Conservation (phyloP, 2,888 invertebrate species). For the Epicampocera succincta region DNA sequence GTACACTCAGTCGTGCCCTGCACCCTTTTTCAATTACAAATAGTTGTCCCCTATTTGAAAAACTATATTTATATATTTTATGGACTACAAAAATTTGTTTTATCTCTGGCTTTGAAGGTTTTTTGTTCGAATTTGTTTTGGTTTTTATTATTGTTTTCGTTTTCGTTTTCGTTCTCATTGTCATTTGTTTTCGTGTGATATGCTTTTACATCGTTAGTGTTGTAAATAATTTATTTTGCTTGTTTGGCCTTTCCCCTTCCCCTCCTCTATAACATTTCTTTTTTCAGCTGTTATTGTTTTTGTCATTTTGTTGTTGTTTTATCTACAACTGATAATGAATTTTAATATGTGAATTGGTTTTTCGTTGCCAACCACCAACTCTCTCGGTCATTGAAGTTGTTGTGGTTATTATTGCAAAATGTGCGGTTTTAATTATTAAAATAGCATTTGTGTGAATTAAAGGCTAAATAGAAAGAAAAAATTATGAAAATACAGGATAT, state of each 20-base stretch:
- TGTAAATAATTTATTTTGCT: neutral
- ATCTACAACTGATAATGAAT: conserved; percentile 53
- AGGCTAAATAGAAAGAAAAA: conserved; percentile 4
- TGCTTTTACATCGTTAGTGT: neutral
- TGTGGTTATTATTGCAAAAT: conserved; percentile 61
- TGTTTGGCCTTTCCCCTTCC: neutral
- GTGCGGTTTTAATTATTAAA: conserved; percentile 67
- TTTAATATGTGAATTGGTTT: conserved; percentile 64
- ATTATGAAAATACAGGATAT: neutral
- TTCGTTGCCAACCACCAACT: conserved; percentile 48
- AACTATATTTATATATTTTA: conserved; percentile 28
- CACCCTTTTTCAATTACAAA: neutral
- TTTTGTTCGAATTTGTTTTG: conserved; percentile 16
- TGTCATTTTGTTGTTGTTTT: neutral
- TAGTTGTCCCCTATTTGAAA: neutral
- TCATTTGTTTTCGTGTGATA: conserved; percentile 3
- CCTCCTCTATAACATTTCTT: neutral
- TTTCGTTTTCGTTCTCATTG: conserved; percentile 5
- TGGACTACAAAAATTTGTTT: conserved; percentile 35
- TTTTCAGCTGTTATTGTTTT: neutral
- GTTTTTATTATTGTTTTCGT: conserved; percentile 17
- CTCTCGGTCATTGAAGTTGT: conserved; percentile 47
- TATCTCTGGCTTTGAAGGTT: conserved; percentile 2
- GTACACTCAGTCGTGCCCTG: neutral
- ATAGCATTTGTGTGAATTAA: conserved; percentile 51